Evolutionary conservation across 1,140 invertebrate genomes (phyloP).

Genomic region (Mizuhopecten yessoensis): DNA sequence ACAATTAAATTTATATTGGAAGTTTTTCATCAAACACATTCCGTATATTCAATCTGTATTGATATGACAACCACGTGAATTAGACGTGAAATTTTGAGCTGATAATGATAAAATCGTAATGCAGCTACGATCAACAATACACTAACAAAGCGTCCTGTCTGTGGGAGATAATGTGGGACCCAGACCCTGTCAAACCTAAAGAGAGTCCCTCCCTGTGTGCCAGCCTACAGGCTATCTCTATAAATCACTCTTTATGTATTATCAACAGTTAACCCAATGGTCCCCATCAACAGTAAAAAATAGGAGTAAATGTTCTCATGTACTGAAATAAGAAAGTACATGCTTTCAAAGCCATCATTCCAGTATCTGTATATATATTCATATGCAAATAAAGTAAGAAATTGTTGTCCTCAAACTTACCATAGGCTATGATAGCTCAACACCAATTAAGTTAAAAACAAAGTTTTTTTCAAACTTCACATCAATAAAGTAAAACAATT

Average conservation of each 20-base stretch:
- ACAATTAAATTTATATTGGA: not conserved
- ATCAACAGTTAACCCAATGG: not conserved
- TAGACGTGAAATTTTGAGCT: not conserved
- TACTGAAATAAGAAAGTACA: too few species aligned
- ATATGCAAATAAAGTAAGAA: too few species aligned
- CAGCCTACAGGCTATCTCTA: not conserved
- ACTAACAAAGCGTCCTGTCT: not conserved
- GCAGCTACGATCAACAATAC: not conserved
- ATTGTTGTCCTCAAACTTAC: too few species aligned
- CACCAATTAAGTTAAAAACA: too few species aligned
- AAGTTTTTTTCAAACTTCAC: too few species aligned
- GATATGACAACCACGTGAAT: not conserved
- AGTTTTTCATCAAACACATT: not conserved
- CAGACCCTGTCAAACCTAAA: not conserved
- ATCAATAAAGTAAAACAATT: too few species aligned
- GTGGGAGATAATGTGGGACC: not conserved
- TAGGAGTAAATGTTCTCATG: not conserved
- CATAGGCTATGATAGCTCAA: too few species aligned
- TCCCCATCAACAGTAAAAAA: too few species aligned
- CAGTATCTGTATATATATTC: too few species aligned
- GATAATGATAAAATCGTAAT: not conserved
- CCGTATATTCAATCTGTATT: too few species aligned
- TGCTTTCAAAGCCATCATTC: too few species aligned
- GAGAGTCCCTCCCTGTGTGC: not conserved
- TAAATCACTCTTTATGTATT: not conserved